Evolutionary conservation across 2,797 vertebrate species (phyloP), one percentile per base, ranked within the genome.

Genomic region (Danio aesculapii): DNA sequence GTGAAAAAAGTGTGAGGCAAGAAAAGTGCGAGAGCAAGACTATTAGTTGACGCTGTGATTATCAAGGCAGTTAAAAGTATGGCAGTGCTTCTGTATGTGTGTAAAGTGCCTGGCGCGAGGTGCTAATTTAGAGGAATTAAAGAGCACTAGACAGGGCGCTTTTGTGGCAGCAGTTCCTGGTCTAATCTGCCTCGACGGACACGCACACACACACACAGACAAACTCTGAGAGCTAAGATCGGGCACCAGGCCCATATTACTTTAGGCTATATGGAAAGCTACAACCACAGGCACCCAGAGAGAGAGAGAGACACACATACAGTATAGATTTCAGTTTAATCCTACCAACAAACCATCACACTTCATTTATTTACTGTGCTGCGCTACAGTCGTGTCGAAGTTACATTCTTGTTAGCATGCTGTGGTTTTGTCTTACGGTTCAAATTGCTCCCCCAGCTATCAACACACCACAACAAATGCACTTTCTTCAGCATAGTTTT

Each of bases 61-160:
- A 74, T 57, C 61, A 73, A 46, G 75, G 57, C 71, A 80, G 61
- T 64, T 81, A 52, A 80, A 49, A 83, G 67, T 49, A 74, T 41
- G 66, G 89, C 87, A 85, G 87, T 88, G 89, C 89, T 87, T 79
- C 83, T 83, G 86, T 91, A 88, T 86, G 91, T 90, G 91, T 89
- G 87, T 90, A 88, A 91, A 92, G 87, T 89, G 91, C 84, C 87
- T 93, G 92, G 91, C 91, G 89, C 87, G 2, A 70, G 88, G 91
- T 93, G 92, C 92, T 94, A 93, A 94, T 95, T 94, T 94, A 91
- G 91, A 86, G 88, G 92, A 94, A 94, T 94, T 93, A 94, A 93
- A 94, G 93, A 94, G 90, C 91, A 94, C 92, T 93, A 94, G 92
- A 94, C 93, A 91, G 91, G 90, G 80, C 88, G 91, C 92, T 90